A percentile compares a stretch with the other conserved stretches of the same genome.
phyloP scores from a whole-genome alignment of 1,140 invertebrate genomes.

The Aphis gossypii region DNA sequence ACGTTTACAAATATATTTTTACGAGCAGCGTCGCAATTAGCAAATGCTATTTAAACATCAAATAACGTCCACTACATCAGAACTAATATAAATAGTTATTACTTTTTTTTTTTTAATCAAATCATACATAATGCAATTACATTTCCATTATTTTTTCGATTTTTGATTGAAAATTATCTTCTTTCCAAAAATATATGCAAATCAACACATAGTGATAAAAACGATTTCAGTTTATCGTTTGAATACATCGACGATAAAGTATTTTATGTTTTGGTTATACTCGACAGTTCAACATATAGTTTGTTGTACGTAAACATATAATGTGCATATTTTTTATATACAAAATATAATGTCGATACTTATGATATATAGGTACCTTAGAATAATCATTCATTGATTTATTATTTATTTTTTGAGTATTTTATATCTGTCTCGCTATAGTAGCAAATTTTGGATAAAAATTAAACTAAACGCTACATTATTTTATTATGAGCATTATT shows the following conservation, averaged over 20 bases:
- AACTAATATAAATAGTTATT: background rate
- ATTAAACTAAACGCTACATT: background rate
- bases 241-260: background rate
- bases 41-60: background rate
- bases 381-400: background rate
- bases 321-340: background rate
- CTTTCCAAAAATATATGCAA: background rate
- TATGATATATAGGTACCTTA: background rate
- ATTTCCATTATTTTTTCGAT: background rate
- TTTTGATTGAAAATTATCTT: background rate
- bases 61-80: background rate
- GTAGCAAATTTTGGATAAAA: background rate
- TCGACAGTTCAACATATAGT: background rate
- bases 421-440: background rate
- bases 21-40: background rate
- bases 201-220: background rate
- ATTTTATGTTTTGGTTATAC: background rate
- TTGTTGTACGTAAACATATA: background rate
- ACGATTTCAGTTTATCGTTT: background rate
- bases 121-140: background rate
- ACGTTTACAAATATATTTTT: background rate
- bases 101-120: constrained; percentile 1
- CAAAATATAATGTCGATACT: background rate
- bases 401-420: background rate
- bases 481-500: background rate